These are phyloP conservation scores for Girardinus metallicus DNA, from an alignment of 2,797 vertebrate genomes.

Conservation along the genomic window DNA sequence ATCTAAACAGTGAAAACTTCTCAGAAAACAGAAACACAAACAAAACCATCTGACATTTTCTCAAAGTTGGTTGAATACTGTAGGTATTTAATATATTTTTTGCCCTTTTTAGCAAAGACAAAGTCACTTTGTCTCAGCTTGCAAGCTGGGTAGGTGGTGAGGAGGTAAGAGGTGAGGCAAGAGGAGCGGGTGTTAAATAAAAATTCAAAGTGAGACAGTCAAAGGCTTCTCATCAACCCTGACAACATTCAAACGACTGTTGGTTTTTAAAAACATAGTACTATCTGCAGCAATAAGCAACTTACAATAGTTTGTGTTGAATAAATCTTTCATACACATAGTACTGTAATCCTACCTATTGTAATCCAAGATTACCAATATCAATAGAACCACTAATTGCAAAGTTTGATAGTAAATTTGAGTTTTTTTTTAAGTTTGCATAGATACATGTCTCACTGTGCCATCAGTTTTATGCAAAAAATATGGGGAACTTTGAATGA, in stretches of 20 bases:
- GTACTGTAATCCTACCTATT: neutral
- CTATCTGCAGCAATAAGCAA: neutral
- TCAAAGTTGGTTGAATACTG: neutral
- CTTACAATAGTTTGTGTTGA: neutral
- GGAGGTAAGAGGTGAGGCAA: neutral
- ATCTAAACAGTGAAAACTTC: neutral
- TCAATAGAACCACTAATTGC: neutral
- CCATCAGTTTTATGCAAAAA: slow-evolving; percentile 41
- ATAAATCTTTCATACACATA: neutral
- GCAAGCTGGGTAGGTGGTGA: neutral
- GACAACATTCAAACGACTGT: neutral
- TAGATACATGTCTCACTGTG: slow-evolving; percentile 28
- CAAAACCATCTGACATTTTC: neutral
- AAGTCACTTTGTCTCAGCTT: neutral
- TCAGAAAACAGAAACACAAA: neutral
- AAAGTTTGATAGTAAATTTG: slow-evolving; percentile 22
- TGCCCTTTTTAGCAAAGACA: neutral
- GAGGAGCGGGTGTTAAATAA: neutral
- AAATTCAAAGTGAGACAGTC: neutral
- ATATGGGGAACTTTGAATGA: slow-evolving; percentile 48
- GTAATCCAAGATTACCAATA: slow-evolving; percentile 22
- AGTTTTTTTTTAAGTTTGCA: slow-evolving; percentile 31
- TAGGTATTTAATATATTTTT: neutral
- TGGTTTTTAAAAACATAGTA: neutral
- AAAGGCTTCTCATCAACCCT: neutral